A percentile compares a stretch with the other conserved stretches of the same genome.
phyloP scores from a whole-genome alignment of 2,888 invertebrate genomes.

The Automeris io region DNA sequence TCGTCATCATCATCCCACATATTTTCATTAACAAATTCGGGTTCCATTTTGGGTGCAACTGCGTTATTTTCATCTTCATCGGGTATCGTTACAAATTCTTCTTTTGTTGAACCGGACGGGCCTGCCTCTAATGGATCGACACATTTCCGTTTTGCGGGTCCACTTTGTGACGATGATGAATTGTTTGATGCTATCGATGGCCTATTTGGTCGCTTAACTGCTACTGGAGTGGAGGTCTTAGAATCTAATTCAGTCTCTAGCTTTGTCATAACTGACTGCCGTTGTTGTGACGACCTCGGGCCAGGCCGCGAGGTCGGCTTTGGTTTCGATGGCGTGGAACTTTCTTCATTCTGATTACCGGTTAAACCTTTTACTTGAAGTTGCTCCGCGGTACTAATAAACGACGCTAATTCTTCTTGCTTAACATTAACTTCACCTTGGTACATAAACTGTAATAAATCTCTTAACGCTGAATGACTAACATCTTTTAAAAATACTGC shows the following conservation, averaged over 20 bases:
- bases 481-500: constrained; percentile 83
- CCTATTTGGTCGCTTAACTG: constrained; percentile 80
- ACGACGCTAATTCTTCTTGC: constrained; percentile 83
- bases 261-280: constrained; percentile 79
- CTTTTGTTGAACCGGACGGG: constrained; percentile 74
- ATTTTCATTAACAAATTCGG: constrained; percentile 80
- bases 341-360: constrained; percentile 79
- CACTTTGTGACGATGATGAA: constrained; percentile 77
- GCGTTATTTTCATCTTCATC: constrained; percentile 75
- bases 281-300: constrained; percentile 81
- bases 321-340: constrained; percentile 76
- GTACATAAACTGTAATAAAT: constrained; percentile 84
- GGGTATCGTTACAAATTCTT: constrained; percentile 72
- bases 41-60: constrained; percentile 81
- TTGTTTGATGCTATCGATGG: constrained; percentile 79
- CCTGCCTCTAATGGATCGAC: constrained; percentile 80
- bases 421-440: constrained; percentile 84
- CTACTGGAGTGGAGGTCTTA: constrained; percentile 79
- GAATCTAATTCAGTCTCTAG: constrained; percentile 78
- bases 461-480: constrained; percentile 81
- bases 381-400: constrained; percentile 84
- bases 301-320: constrained; percentile 77
- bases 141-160: constrained; percentile 75
- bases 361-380: constrained; percentile 84
- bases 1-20: constrained; percentile 79